Percentiles rank a stretch among this genome's conserved stretches.
Conservation (phyloP, 1,140 invertebrate species). For the Drosophila novamexicana region DNA sequence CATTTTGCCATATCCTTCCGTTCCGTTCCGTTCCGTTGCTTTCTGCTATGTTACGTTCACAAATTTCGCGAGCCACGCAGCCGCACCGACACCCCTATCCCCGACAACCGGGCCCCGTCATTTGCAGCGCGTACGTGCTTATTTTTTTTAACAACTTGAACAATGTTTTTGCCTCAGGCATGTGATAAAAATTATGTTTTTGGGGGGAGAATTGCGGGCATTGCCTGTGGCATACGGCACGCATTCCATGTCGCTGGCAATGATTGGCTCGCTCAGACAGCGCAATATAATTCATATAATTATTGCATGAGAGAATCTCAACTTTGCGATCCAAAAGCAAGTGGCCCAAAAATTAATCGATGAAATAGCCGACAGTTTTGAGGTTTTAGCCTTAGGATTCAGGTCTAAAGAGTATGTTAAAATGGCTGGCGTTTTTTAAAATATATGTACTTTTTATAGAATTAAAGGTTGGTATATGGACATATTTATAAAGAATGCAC, state of each 20-base stretch:
- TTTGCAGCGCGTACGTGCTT: constrained; percentile 77
- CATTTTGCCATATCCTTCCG: constrained; percentile 79
- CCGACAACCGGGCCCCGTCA: constrained; percentile 32
- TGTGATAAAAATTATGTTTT: constrained; percentile 68
- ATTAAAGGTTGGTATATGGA: too few species aligned
- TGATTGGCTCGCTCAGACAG: constrained; percentile 33
- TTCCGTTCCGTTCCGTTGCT: constrained; percentile 28
- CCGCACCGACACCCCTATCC: neutral
- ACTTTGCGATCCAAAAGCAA: neutral
- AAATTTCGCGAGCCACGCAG: constrained; percentile 35
- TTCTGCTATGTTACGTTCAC: constrained; percentile 53
- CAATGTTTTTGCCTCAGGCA: constrained; percentile 68
- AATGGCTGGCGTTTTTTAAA: too few species aligned
- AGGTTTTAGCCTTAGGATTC: too few species aligned
- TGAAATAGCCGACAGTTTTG: too few species aligned
- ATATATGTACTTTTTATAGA: too few species aligned
- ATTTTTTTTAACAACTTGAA: constrained; percentile 76
- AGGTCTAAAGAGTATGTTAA: too few species aligned
- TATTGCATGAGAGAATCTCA: constrained; percentile 24
- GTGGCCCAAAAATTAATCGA: too few species aligned
- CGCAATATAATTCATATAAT: constrained; percentile 57
- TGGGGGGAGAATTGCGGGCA: constrained; percentile 4
- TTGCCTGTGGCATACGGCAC: constrained; percentile 57
- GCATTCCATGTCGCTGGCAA: constrained; percentile 51
- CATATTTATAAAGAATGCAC: too few species aligned